These are phyloP conservation scores for Pilophorus perplexus DNA, from an alignment of 2,888 invertebrate species.

Conservation along the genomic window DNA sequence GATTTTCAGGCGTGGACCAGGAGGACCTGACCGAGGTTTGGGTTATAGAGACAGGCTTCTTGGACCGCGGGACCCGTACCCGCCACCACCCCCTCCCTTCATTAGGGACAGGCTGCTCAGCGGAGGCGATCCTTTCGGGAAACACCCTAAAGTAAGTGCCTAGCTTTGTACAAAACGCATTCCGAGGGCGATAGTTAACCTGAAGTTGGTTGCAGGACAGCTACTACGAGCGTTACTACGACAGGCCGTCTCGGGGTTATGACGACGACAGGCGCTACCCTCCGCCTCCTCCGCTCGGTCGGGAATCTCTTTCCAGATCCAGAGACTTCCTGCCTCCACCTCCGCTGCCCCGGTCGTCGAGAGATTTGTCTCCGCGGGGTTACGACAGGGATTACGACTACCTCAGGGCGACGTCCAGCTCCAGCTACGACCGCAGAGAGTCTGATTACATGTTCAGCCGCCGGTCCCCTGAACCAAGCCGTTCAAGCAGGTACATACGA, in stretches of 20 bases:
- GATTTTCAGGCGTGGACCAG: neutral
- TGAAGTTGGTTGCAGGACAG: constrained; percentile 57
- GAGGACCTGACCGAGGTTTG: constrained; percentile 43
- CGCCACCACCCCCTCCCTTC: constrained; percentile 84
- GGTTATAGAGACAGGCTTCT: constrained; percentile 76
- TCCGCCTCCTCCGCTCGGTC: constrained; percentile 57
- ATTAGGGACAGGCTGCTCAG: constrained; percentile 84
- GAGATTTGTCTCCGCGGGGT: constrained; percentile 42
- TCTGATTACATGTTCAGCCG: constrained; percentile 68
- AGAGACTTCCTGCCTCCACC: constrained; percentile 75
- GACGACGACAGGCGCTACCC: constrained; percentile 61
- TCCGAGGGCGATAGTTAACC: neutral
- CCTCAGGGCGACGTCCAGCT: constrained; percentile 22
- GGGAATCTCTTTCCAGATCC: constrained; percentile 67
- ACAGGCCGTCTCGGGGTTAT: constrained; percentile 56
- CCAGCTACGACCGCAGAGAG: constrained; percentile 30
- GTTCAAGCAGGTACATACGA: constrained; percentile 47
- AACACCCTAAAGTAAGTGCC: constrained; percentile 44
- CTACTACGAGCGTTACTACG: constrained; percentile 69
- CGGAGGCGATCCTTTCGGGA: constrained; percentile 61
- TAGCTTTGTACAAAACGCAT: too few species aligned
- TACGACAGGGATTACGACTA: constrained; percentile 29
- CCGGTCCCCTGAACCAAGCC: constrained; percentile 60
- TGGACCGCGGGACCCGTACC: constrained; percentile 85
- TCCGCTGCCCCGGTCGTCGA: constrained; percentile 61